These are phyloP conservation scores for Eupithecia subumbrata DNA, from an alignment of 2,888 invertebrate genomes.

Conservation along the genomic window DNA sequence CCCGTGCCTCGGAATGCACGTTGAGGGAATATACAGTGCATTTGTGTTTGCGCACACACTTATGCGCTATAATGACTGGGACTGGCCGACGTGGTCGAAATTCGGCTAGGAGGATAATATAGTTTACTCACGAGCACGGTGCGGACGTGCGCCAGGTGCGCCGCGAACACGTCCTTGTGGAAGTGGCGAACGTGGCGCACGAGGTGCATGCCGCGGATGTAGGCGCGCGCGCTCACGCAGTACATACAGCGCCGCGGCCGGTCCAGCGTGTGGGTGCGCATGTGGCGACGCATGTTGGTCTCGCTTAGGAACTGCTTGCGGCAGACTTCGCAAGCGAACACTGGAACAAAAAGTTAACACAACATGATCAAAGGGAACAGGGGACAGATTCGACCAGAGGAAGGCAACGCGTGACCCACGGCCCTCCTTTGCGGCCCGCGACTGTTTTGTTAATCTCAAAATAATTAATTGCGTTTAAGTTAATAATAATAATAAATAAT, in stretches of 20 bases:
- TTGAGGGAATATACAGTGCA: too few relatives aligned
- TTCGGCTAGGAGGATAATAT: background rate
- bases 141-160: constrained; percentile 71
- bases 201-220: constrained; percentile 91
- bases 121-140: constrained; percentile 49
- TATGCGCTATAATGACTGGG: too few relatives aligned
- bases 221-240: constrained; percentile 87
- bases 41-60: too few relatives aligned
- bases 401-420: background rate
- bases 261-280: constrained; percentile 89
- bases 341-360: constrained; percentile 46
- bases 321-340: constrained; percentile 80
- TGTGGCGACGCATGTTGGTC: constrained; percentile 88
- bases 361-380: background rate
- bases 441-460: background rate
- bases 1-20: too few relatives aligned
- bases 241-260: constrained; percentile 90
- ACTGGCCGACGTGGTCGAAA: too few relatives aligned
- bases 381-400: background rate
- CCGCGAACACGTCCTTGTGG: constrained; percentile 86
- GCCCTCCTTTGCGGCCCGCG: background rate
- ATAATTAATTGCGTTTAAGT: background rate
- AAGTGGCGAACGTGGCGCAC: constrained; percentile 89
- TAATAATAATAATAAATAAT: too few relatives aligned
- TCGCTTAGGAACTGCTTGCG: constrained; percentile 87